Percentiles rank a stretch among this genome's conserved stretches.
These are phyloP conservation scores for Paramacrobiotus metropolitanus DNA, from an alignment of 1,140 invertebrate genomes.

Conservation along the genomic window DNA sequence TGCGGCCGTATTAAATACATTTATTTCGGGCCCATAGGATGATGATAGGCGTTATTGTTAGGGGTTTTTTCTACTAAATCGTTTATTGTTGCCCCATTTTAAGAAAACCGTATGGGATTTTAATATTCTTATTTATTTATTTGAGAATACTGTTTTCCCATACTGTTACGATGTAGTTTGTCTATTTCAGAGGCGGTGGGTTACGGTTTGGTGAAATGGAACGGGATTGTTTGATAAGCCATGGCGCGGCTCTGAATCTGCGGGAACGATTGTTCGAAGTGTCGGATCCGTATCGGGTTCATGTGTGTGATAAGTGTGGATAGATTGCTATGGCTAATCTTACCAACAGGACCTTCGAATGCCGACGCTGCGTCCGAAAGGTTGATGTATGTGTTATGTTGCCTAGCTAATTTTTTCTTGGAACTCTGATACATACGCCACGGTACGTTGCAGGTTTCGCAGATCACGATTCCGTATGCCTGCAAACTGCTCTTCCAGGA, in stretches of 20 bases:
- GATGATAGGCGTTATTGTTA: no score
- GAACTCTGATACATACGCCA: not conserved
- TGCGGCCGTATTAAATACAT: no score
- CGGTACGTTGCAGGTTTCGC: conserved; percentile 24
- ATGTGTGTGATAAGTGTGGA: not conserved
- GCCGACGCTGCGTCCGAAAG: not conserved
- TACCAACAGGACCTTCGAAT: not conserved
- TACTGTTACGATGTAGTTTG: no score
- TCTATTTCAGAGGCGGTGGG: conserved; percentile 9
- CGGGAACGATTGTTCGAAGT: conserved; percentile 8
- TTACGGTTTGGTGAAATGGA: conserved; percentile 12
- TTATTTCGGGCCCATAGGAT: no score
- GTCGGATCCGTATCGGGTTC: conserved; percentile 9
- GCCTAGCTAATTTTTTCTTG: not conserved
- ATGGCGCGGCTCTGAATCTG: conserved; percentile 8
- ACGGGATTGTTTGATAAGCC: conserved; percentile 9
- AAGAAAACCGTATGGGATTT: not conserved
- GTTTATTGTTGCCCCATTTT: no score
- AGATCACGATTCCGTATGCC: conserved; percentile 30
- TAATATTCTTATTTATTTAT: not conserved
- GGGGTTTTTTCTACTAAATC: no score
- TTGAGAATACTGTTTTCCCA: no score
- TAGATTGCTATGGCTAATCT: not conserved
- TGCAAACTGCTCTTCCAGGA: conserved; percentile 33
- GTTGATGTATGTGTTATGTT: not conserved